A percentile compares a stretch with the other conserved stretches of the same genome.
These are phyloP conservation scores for Macrosteles quadrilineatus DNA, from an alignment of 1,140 invertebrate genomes.

Conservation along the genomic window DNA sequence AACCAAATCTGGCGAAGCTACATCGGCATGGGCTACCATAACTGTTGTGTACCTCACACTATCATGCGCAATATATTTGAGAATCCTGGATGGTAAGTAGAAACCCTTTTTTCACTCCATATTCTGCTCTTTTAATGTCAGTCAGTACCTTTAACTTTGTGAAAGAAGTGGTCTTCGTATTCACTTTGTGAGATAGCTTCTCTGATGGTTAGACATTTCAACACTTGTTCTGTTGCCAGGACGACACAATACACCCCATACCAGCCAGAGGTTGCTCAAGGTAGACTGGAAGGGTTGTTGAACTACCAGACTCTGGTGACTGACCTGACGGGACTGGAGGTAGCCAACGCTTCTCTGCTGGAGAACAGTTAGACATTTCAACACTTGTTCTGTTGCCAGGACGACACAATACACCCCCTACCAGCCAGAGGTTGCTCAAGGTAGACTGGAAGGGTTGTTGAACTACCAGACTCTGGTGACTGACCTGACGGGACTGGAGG, in stretches of 20 bases:
- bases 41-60: slow-evolving; percentile 92
- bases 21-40: slow-evolving; percentile 99
- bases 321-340: slow-evolving; percentile 91
- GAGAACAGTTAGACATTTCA: no score
- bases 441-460: slow-evolving; percentile 89
- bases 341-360: no score
- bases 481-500: slow-evolving; percentile 91
- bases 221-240: no score
- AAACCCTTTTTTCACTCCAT: no score
- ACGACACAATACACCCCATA: slow-evolving; percentile 88
- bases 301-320: slow-evolving; percentile 99
- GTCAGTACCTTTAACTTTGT: no score
- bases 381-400: no score
- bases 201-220: no score
- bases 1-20: slow-evolving; percentile 96
- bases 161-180: no score
- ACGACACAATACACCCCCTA: slow-evolving; percentile 88
- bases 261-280: slow-evolving; percentile 95
- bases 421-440: slow-evolving; percentile 95
- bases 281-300: slow-evolving; percentile 89
- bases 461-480: slow-evolving; percentile 99
- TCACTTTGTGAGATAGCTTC: no score
- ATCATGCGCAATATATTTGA: slow-evolving; percentile 98
- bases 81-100: slow-evolving; percentile 99
- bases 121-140: no score